These are phyloP conservation scores for Leptopilina boulardi DNA, from an alignment of 1,140 invertebrate genomes.

Conservation along the genomic window DNA sequence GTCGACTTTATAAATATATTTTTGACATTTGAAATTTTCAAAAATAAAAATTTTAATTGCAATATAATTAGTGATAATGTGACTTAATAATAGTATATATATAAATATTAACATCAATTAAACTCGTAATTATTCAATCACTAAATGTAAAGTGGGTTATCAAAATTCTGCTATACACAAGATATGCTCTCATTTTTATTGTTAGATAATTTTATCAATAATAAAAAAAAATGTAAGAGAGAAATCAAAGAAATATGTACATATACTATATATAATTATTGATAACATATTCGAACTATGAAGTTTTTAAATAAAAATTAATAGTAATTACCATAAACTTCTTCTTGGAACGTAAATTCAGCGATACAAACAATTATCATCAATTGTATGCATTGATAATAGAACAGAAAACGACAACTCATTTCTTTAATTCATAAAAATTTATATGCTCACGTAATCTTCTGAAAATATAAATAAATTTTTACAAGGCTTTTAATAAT, in stretches of 20 bases:
- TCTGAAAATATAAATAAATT: background rate
- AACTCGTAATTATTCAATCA: background rate
- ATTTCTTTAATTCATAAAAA: background rate
- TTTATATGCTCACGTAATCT: background rate
- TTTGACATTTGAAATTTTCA: too few relatives aligned
- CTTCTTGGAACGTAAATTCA: conserved; percentile 15
- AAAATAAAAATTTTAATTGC: too few relatives aligned
- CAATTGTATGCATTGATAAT: background rate
- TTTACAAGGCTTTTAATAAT: background rate
- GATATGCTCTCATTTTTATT: background rate
- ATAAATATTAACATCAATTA: background rate
- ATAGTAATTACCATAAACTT: conserved; percentile 13
- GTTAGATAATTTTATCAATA: background rate
- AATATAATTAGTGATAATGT: background rate
- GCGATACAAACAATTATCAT: conserved; percentile 1
- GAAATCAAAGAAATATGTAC: too few relatives aligned
- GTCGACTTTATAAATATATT: too few relatives aligned
- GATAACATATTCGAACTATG: background rate
- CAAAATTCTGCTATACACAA: background rate
- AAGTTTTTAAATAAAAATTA: background rate
- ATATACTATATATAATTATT: too few relatives aligned
- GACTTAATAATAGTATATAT: background rate
- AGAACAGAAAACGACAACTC: background rate
- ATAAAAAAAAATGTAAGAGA: background rate
- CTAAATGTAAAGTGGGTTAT: background rate